Percentiles rank a stretch among this genome's conserved stretches.
Evolutionary conservation across 2,797 vertebrate species (phyloP).

Genomic region (Anableps anableps): DNA sequence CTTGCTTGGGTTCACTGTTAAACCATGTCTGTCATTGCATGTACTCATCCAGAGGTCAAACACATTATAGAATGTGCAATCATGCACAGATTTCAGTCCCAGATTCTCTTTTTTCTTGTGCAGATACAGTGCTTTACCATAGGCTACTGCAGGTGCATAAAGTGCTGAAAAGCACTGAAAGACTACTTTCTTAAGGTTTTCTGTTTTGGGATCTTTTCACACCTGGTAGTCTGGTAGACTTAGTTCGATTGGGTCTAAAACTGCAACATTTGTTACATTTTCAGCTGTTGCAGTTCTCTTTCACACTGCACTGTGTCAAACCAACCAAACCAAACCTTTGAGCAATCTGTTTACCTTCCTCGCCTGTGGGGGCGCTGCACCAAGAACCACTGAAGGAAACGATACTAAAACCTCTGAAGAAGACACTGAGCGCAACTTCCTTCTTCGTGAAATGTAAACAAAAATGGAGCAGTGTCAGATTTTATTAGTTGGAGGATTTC

Average conservation of each 20-base stretch:
- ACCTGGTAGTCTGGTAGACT: background rate
- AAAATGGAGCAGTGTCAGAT: too few relatives aligned
- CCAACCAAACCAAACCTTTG: too few relatives aligned
- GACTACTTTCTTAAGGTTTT: background rate
- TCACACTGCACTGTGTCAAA: too few relatives aligned
- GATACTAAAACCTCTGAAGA: background rate
- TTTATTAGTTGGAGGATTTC: conserved; percentile 1
- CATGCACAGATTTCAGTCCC: background rate
- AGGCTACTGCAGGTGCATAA: background rate
- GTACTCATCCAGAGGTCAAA: background rate
- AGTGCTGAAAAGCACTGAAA: background rate
- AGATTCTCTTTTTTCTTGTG: background rate
- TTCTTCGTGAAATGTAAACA: background rate
- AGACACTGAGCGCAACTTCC: background rate
- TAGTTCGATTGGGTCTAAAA: background rate
- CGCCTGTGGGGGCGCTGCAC: background rate
- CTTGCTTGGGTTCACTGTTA: fast-evolving
- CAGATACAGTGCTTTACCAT: background rate
- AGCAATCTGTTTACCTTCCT: background rate
- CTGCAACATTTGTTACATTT: too few relatives aligned
- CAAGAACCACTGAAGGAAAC: background rate
- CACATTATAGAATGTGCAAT: background rate
- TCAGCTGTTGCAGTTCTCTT: too few relatives aligned
- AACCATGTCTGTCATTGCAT: background rate
- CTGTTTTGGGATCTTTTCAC: background rate